A percentile compares a stretch with the other conserved stretches of the same genome.
These are phyloP conservation scores for Xenopus laevis DNA, from an alignment of 2,113 vertebrate genomes.

Conservation along the genomic window DNA sequence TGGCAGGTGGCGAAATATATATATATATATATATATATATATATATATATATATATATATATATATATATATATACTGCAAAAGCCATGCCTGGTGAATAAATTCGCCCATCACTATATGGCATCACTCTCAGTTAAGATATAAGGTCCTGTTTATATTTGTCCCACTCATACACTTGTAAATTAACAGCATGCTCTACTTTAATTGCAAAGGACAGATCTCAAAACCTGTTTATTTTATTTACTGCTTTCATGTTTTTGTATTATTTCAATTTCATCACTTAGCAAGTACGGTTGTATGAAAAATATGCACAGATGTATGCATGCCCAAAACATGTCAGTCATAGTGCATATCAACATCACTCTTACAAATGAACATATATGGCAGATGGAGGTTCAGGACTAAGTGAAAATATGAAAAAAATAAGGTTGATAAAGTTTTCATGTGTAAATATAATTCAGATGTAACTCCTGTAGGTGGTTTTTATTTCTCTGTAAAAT, in stretches of 20 bases:
- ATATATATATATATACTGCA: too few species aligned
- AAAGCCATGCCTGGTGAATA: too few species aligned
- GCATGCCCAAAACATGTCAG: not conserved
- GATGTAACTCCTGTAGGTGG: too few species aligned
- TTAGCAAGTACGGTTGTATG: not conserved
- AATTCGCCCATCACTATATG: too few species aligned
- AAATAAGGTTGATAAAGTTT: too few species aligned
- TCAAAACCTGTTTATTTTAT: not conserved
- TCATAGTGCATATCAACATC: not conserved
- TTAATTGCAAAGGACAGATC: not conserved
- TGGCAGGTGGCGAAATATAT: too few species aligned
- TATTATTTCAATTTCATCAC: not conserved
- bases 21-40: too few species aligned
- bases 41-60: too few species aligned
- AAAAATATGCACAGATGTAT: constrained; percentile 5
- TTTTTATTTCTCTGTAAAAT: too few species aligned
- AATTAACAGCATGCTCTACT: not conserved
- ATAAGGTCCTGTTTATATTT: not conserved
- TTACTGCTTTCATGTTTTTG: not conserved
- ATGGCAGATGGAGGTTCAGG: not conserved
- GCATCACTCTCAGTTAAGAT: too few species aligned
- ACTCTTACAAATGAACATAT: not conserved
- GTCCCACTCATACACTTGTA: not conserved
- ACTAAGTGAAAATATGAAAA: too few species aligned
- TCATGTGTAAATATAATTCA: too few species aligned